A percentile compares a stretch with the other conserved stretches of the same genome.
Evolutionary conservation across 2,113 vertebrate genomes (phyloP).

Genomic region (Rynchops niger): DNA sequence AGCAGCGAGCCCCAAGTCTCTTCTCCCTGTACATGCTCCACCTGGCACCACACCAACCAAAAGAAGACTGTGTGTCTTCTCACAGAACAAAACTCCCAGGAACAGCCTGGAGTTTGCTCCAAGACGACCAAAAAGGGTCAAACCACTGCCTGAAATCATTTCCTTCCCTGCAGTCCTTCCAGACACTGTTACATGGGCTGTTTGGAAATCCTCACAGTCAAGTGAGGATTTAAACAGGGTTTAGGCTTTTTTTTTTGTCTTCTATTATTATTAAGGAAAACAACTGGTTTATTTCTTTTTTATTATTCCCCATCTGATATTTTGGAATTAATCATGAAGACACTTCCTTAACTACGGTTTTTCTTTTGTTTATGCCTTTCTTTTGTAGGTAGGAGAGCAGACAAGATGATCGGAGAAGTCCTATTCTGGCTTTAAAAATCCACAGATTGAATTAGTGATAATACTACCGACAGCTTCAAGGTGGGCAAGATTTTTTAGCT

Average conservation of each 20-base stretch:
- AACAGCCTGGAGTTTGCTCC: background rate
- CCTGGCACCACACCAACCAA: background rate
- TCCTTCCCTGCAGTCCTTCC: background rate
- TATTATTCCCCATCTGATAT: background rate
- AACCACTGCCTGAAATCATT: background rate
- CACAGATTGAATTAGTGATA: background rate
- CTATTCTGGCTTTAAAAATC: background rate
- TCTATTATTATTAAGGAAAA: background rate
- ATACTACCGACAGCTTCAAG: background rate
- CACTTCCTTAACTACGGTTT: background rate
- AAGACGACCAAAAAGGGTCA: background rate
- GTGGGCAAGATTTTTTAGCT: background rate
- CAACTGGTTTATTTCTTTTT: background rate
- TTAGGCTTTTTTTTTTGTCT: background rate
- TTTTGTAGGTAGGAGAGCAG: background rate
- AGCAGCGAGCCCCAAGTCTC: background rate
- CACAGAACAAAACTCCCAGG: background rate
- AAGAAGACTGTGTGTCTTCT: background rate
- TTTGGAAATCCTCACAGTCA: background rate
- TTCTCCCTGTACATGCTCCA: background rate
- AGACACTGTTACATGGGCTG: background rate
- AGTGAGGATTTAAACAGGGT: background rate
- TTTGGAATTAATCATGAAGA: background rate
- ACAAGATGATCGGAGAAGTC: background rate
- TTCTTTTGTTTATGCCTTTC: background rate